These are phyloP conservation scores for Ophthalmolycus amberensis DNA, from an alignment of 2,113 vertebrate species.

Conservation along the genomic window DNA sequence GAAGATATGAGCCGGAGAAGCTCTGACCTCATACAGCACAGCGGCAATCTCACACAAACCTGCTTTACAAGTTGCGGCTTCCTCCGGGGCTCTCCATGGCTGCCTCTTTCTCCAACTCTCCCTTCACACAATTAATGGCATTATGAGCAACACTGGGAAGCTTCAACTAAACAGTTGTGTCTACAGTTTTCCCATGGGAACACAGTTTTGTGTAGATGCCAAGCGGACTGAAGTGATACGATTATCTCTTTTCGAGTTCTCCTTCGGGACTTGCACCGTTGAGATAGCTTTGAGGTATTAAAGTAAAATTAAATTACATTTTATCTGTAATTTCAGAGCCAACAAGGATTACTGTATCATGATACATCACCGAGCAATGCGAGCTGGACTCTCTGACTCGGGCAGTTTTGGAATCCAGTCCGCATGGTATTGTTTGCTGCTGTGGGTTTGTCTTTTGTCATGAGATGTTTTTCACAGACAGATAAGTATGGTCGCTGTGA, in stretches of 20 bases:
- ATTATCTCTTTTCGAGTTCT: constrained; percentile 67
- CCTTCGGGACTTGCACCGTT: constrained; percentile 25
- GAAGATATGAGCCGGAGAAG: constrained; percentile 24
- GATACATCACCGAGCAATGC: constrained; percentile 40
- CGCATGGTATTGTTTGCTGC: constrained; percentile 48
- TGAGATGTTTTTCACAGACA: constrained; percentile 66
- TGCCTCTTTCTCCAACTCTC: constrained; percentile 46
- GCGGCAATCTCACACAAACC: constrained; percentile 57
- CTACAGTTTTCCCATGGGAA: constrained; percentile 81
- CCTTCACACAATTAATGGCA: constrained; percentile 70
- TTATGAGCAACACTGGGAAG: constrained; percentile 73
- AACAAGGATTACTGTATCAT: constrained; percentile 37
- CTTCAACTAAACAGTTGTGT: constrained; percentile 63
- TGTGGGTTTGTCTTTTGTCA: constrained; percentile 68
- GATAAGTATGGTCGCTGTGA: constrained; percentile 61
- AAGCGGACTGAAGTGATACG: constrained; percentile 60
- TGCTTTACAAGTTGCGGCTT: constrained; percentile 72
- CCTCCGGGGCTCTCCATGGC: constrained; percentile 51
- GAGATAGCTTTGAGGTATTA: constrained; percentile 57
- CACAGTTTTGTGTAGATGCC: constrained; percentile 65
- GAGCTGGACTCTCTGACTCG: constrained; percentile 24
- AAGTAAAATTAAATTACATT: constrained; percentile 59
- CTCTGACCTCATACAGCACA: constrained; percentile 6
- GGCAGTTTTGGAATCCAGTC: constrained; percentile 52
- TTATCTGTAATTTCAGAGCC: constrained; percentile 63